Evolutionary conservation across 2,113 vertebrate species (phyloP).

Genomic region (Heloderma charlesbogerti): DNA sequence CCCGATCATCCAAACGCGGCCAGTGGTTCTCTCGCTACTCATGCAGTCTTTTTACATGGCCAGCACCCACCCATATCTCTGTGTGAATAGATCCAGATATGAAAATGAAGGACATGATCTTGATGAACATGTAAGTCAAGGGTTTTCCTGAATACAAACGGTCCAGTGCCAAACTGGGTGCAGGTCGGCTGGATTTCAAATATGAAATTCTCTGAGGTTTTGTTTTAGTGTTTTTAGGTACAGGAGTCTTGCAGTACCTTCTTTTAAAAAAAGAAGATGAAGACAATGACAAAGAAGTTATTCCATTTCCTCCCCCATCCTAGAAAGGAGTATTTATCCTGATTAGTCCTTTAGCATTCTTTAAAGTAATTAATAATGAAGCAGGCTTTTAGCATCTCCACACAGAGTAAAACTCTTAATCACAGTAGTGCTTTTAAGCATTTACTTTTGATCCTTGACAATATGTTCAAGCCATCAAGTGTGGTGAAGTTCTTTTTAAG

Average conservation of each 20-base stretch:
- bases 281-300: not conserved
- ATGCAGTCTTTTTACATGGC: not conserved
- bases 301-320: constrained; percentile 41
- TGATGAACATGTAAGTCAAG: not conserved
- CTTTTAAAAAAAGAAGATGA: constrained; percentile 15
- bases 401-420: constrained; percentile 75
- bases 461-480: constrained; percentile 75
- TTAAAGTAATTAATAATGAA: constrained; percentile 71
- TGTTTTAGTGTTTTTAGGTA: not conserved
- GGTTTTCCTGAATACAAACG: not conserved
- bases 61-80: not conserved
- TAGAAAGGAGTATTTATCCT: constrained; percentile 41
- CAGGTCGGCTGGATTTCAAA: not conserved
- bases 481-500: constrained; percentile 60
- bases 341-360: constrained; percentile 21
- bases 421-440: constrained; percentile 77
- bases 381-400: constrained; percentile 68
- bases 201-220: constrained; percentile 23
- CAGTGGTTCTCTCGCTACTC: not conserved
- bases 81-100: not conserved
- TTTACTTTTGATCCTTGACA: constrained; percentile 81
- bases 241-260: constrained; percentile 3
- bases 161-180: not conserved
- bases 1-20: no score
- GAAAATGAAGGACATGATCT: not conserved